Conservation (phyloP, 2,113 vertebrate species). For the Pollachius pollachius region DNA sequence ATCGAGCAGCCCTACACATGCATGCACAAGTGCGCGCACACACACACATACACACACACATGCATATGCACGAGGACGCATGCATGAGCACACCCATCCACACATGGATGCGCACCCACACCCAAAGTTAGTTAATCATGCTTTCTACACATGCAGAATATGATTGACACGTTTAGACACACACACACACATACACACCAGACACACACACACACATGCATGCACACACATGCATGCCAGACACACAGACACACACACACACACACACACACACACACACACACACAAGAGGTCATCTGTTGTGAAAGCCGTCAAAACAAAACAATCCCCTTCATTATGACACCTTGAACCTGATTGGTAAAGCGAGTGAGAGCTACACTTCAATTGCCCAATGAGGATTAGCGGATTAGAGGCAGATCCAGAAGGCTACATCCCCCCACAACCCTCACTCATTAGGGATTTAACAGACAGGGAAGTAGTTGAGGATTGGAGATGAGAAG, state of each 20-base stretch:
- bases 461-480: conserved; percentile 52
- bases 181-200: neutral
- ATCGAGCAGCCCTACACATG: too few species aligned
- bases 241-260: neutral
- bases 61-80: neutral
- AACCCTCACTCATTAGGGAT: conserved; percentile 41
- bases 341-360: conserved; percentile 40
- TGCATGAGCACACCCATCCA: conserved; percentile 83
- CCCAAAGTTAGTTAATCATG: neutral
- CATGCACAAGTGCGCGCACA: neutral
- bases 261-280: conserved; percentile 7
- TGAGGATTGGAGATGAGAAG: conserved; percentile 57
- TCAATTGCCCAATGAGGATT: conserved; percentile 39
- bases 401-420: conserved; percentile 36
- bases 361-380: neutral
- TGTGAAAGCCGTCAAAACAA: conserved; percentile 38
- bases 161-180: neutral
- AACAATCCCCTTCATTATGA: conserved; percentile 34
- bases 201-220: conserved; percentile 5
- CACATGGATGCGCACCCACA: conserved; percentile 1
- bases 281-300: conserved; percentile 51
- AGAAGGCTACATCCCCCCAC: neutral
- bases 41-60: neutral
- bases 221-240: neutral
- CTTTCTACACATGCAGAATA: too few species aligned